These are phyloP conservation scores for Apoderus coryli DNA, from an alignment of 2,888 invertebrate species.

Conservation along the genomic window DNA sequence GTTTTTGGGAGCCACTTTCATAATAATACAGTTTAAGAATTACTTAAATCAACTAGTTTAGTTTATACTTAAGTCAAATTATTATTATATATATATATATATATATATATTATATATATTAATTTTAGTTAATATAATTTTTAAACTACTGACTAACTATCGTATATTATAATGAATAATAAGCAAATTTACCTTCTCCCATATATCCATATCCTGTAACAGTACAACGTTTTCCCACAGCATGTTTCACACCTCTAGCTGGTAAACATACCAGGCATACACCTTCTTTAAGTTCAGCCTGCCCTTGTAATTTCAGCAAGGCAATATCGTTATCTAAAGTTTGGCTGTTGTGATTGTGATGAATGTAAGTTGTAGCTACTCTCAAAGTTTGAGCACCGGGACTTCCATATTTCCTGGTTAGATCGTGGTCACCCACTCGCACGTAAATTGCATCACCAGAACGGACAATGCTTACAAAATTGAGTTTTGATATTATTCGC, in stretches of 20 bases:
- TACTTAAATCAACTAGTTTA: no score
- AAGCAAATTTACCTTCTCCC: constrained; percentile 62
- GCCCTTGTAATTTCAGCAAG: constrained; percentile 73
- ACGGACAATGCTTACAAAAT: constrained; percentile 62
- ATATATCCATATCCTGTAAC: constrained; percentile 92
- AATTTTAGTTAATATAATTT: constrained; percentile 3
- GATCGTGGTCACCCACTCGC: constrained; percentile 81
- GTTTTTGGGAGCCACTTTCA: no score
- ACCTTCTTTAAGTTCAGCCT: constrained; percentile 77
- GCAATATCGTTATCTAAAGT: constrained; percentile 92
- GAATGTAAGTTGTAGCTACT: constrained; percentile 87
- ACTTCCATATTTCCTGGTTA: constrained; percentile 80
- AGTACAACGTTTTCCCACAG: constrained; percentile 81
- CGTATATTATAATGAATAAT: no score
- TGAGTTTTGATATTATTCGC: neutral
- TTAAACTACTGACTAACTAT: constrained; percentile 1
- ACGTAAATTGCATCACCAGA: constrained; percentile 90
- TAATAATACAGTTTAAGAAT: no score
- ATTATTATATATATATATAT: no score
- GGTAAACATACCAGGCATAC: constrained; percentile 78
- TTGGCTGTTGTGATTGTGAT: constrained; percentile 91
- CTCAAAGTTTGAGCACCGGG: constrained; percentile 82
- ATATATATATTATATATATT: no score
- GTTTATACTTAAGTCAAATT: no score
- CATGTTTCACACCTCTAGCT: constrained; percentile 74